Percentiles rank a stretch among this genome's conserved stretches.
These are phyloP conservation scores for Oenanthe oenanthe DNA, from an alignment of 2,113 vertebrate species.

Conservation along the genomic window DNA sequence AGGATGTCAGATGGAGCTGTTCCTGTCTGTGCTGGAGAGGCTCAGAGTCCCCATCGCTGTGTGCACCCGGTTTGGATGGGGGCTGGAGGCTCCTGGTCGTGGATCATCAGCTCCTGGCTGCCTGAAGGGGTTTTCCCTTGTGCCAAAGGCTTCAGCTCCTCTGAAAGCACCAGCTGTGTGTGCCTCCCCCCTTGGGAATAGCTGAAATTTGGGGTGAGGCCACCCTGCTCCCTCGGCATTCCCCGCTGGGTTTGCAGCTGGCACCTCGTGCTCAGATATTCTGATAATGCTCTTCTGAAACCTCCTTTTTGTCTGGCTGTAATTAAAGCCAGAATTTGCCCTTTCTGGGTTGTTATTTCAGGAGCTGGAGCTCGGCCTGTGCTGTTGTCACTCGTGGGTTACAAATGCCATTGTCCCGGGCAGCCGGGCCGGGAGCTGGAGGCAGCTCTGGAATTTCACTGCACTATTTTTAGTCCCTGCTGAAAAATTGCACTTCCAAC, in stretches of 20 bases:
- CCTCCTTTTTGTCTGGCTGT: neutral
- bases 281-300: neutral
- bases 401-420: conserved; percentile 40
- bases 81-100: neutral
- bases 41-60: too few relatives aligned
- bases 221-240: accelerated
- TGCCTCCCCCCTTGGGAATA: accelerated
- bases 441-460: conserved; percentile 51
- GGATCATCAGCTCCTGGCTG: neutral
- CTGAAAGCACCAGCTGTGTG: accelerated
- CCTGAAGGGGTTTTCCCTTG: accelerated
- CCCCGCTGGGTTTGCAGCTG: accelerated
- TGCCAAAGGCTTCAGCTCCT: neutral
- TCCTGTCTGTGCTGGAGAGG: accelerated
- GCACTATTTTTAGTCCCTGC: neutral
- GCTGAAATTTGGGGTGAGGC: neutral
- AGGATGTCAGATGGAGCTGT: accelerated
- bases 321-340: conserved; percentile 49
- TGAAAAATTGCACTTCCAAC: conserved; percentile 42
- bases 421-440: neutral
- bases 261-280: accelerated
- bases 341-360: conserved; percentile 12
- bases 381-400: neutral
- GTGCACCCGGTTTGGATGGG: neutral
- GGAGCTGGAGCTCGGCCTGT: neutral